Percentiles rank a stretch among this genome's conserved stretches.
Conservation (phyloP, 2,888 invertebrate species). For the Ichneumoninae sp. region DNA sequence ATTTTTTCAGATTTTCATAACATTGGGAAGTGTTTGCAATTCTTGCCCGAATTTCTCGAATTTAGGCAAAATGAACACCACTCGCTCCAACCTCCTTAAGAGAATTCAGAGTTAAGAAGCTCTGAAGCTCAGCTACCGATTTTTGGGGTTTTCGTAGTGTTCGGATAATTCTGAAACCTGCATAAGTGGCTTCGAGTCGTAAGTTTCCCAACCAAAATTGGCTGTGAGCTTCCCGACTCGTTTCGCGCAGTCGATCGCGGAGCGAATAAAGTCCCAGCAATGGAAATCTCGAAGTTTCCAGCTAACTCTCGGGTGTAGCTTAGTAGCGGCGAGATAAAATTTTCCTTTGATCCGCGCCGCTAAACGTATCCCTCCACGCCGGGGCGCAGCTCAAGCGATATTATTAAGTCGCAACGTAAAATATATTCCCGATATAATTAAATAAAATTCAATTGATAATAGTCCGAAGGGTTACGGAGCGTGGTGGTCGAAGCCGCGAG, state of each 20-base stretch:
- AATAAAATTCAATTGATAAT: slow-evolving; percentile 64
- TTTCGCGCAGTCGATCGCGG: background rate
- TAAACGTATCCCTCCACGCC: background rate
- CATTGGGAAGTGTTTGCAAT: too few species aligned
- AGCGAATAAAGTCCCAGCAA: background rate
- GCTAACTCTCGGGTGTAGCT: slow-evolving; percentile 21
- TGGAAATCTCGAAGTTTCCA: background rate
- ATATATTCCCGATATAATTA: slow-evolving; percentile 62
- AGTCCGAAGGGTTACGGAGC: slow-evolving; percentile 21
- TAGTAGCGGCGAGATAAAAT: slow-evolving; percentile 48
- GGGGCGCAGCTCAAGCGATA: background rate
- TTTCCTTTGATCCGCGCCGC: slow-evolving; percentile 55
- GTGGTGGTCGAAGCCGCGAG: slow-evolving; percentile 11
- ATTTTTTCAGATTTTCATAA: too few species aligned
- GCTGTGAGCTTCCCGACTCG: background rate
- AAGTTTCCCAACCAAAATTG: too few species aligned
- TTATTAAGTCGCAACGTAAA: slow-evolving; percentile 46
- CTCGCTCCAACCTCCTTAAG: too few species aligned
- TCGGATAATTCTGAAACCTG: background rate
- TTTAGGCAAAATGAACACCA: too few species aligned
- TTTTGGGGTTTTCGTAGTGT: background rate
- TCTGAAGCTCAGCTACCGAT: background rate
- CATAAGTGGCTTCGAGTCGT: too few species aligned
- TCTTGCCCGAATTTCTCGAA: too few species aligned
- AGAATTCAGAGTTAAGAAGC: background rate